Conservation (phyloP, 2,797 vertebrate genomes). For the Numenius phaeopus region DNA sequence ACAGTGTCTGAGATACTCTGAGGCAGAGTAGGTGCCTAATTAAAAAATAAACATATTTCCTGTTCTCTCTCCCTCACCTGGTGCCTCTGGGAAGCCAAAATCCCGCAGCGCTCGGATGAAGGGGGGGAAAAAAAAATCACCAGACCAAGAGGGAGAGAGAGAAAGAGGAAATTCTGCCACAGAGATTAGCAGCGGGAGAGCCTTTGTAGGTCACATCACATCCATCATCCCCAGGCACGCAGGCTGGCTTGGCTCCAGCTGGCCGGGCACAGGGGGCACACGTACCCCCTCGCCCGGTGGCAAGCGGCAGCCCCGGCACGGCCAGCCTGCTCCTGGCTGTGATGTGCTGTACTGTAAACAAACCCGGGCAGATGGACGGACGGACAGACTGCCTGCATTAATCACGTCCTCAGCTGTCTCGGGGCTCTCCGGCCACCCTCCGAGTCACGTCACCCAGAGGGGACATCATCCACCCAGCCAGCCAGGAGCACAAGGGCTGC, state of each 20-base stretch:
- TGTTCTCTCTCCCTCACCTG: slow-evolving; percentile 1
- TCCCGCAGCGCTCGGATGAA: slow-evolving; percentile 29
- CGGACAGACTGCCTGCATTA: background rate
- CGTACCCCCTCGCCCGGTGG: fast-evolving
- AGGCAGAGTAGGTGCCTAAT: background rate
- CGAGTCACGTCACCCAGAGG: background rate
- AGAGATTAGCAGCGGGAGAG: slow-evolving; percentile 31
- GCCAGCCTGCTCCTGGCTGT: fast-evolving
- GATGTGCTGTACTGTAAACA: background rate
- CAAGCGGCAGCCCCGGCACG: fast-evolving
- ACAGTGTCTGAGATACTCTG: background rate
- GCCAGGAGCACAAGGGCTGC: background rate
- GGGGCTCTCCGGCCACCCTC: background rate
- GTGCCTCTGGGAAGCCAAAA: slow-evolving; percentile 25
- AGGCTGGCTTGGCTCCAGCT: background rate
- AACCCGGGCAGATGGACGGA: background rate
- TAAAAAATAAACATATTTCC: background rate
- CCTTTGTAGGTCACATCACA: slow-evolving; percentile 50
- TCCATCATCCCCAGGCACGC: slow-evolving; percentile 4
- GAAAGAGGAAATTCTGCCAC: slow-evolving; percentile 49
- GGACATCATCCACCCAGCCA: background rate
- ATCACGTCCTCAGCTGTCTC: background rate
- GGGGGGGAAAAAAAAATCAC: background rate
- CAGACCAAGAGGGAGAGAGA: background rate
- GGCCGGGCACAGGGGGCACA: fast-evolving